Conservation (phyloP, 2,797 vertebrate genomes). For the Alectoris magna region DNA sequence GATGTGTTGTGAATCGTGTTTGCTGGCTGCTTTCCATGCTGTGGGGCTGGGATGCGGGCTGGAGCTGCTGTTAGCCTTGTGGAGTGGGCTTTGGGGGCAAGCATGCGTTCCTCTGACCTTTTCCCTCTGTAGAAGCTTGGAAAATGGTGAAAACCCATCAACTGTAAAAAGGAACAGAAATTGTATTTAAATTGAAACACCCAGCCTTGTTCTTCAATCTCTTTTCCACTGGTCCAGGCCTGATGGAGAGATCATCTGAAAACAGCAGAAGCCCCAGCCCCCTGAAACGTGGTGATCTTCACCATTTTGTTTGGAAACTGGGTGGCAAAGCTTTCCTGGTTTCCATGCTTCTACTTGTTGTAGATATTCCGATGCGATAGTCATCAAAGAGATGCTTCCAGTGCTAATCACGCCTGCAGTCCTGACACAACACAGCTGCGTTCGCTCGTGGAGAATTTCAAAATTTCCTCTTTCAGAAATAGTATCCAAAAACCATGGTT, state of each 20-base stretch:
- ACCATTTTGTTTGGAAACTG: constrained; percentile 56
- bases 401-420: constrained; percentile 43
- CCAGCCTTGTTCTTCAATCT: not conserved
- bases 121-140: not conserved
- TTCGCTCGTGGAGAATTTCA: not conserved
- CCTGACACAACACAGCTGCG: constrained; percentile 67
- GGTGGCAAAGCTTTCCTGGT: constrained; percentile 47
- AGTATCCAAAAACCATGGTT: constrained; percentile 29
- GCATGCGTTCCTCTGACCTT: not conserved
- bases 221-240: not conserved
- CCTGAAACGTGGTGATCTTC: not conserved
- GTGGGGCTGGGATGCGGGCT: no score
- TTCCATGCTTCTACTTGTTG: constrained; percentile 69
- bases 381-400: constrained; percentile 62
- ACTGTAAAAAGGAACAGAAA: not conserved
- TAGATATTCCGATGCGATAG: constrained; percentile 59
- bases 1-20: not conserved
- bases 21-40: not conserved
- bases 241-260: not conserved
- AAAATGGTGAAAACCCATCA: not conserved
- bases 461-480: constrained; percentile 36
- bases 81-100: constrained; percentile 27
- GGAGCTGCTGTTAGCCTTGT: not conserved
- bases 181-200: not conserved
- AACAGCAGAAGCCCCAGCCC: not conserved